Evolutionary conservation across 2,797 vertebrate genomes (phyloP).

Genomic region (Chelon auratus): DNA sequence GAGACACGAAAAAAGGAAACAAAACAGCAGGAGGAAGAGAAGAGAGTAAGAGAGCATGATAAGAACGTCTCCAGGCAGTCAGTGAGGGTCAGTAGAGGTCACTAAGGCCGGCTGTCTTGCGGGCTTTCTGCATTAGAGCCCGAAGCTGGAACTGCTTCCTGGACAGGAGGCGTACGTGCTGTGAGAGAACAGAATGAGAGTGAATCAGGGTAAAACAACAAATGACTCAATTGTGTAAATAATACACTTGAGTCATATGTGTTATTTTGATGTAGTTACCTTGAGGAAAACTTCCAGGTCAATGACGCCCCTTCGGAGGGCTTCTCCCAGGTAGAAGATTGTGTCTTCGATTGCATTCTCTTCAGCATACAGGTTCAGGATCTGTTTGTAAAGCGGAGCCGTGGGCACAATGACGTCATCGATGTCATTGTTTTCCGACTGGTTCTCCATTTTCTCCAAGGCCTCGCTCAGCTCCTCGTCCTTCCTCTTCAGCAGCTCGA

Average conservation of each 20-base stretch:
- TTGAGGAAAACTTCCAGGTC: slow-evolving; percentile 99
- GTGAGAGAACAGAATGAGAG: slow-evolving; percentile 42
- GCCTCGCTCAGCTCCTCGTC: slow-evolving; percentile 97
- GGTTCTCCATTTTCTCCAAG: slow-evolving; percentile 99
- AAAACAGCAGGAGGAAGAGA: slow-evolving; percentile 37
- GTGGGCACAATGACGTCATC: slow-evolving; percentile 98
- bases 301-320: slow-evolving; percentile 94
- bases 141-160: slow-evolving; percentile 99
- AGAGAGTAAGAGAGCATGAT: slow-evolving; percentile 28
- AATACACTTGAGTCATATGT: not conserved
- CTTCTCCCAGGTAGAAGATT: slow-evolving; percentile 99
- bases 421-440: slow-evolving; percentile 98
- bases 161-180: slow-evolving; percentile 98
- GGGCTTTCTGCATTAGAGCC: slow-evolving; percentile 98
- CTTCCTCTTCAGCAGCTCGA: slow-evolving; percentile 96
- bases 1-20: slow-evolving; percentile 40
- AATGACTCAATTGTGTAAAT: not conserved
- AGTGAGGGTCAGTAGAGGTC: slow-evolving; percentile 92
- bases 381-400: slow-evolving; percentile 99
- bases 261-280: slow-evolving; percentile 77
- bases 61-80: slow-evolving; percentile 27
- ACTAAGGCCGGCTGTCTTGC: slow-evolving; percentile 97
- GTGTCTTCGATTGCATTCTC: slow-evolving; percentile 99
- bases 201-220: not conserved
- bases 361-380: slow-evolving; percentile 97